These are phyloP conservation scores for Enteromius viviparus DNA, from an alignment of 2,797 vertebrate species.

Conservation along the genomic window DNA sequence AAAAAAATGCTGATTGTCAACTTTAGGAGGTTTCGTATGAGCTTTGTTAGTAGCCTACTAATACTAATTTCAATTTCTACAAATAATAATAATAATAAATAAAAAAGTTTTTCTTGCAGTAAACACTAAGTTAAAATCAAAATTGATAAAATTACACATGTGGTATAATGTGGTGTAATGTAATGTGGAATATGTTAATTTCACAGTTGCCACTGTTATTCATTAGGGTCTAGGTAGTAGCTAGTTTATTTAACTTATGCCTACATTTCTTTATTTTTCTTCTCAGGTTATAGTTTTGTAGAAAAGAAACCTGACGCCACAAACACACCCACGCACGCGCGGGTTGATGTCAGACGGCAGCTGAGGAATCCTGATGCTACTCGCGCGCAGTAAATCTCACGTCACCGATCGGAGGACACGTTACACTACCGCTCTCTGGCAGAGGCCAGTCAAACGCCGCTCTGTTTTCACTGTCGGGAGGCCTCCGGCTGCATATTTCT, in stretches of 20 bases:
- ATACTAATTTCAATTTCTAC: neutral
- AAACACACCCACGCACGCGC: slow-evolving; percentile 63
- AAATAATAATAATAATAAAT: neutral
- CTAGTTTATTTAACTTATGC: neutral
- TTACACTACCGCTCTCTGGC: slow-evolving; percentile 68
- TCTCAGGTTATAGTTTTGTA: slow-evolving; percentile 49
- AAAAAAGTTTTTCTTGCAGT: neutral
- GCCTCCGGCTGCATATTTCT: slow-evolving; percentile 88
- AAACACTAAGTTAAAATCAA: neutral
- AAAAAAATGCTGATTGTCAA: neutral
- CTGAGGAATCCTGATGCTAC: slow-evolving; percentile 72
- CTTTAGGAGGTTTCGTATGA: neutral
- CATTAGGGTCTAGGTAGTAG: neutral
- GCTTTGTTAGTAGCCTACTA: too few relatives aligned
- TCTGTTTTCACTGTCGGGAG: slow-evolving; percentile 84
- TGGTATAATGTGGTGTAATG: neutral
- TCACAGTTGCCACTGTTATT: slow-evolving; percentile 4
- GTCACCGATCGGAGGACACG: slow-evolving; percentile 73
- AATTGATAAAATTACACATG: too few relatives aligned
- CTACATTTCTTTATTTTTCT: slow-evolving; percentile 7
- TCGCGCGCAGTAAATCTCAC: slow-evolving; percentile 74
- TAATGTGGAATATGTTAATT: neutral
- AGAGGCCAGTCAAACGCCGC: slow-evolving; percentile 76
- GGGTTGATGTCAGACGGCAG: slow-evolving; percentile 73
- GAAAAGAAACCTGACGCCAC: slow-evolving; percentile 62